These are phyloP conservation scores for Rhynchomys soricoides DNA, from an alignment of 2,113 vertebrate species.

Conservation along the genomic window DNA sequence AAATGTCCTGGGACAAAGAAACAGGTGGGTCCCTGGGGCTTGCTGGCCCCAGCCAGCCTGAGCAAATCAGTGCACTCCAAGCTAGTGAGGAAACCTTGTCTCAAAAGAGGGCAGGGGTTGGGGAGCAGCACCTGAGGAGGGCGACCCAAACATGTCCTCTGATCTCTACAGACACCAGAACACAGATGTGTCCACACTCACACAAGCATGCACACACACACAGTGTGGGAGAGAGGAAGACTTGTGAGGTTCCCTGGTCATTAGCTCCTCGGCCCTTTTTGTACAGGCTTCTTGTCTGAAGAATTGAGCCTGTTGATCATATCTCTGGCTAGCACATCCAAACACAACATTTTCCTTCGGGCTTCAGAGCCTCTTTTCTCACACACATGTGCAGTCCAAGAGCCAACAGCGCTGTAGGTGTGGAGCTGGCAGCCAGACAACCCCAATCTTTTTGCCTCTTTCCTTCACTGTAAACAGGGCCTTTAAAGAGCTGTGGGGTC, in stretches of 20 bases:
- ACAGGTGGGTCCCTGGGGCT: background rate
- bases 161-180: background rate
- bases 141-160: background rate
- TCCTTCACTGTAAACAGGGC: constrained; percentile 80
- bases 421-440: constrained; percentile 79
- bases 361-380: constrained; percentile 72
- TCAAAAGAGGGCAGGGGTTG: background rate
- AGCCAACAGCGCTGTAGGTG: constrained; percentile 79
- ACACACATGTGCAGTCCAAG: constrained; percentile 79
- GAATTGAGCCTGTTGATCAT: constrained; percentile 47
- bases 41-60: background rate
- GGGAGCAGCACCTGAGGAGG: background rate
- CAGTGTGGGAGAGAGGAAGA: background rate
- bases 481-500: constrained; percentile 83
- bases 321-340: constrained; percentile 66
- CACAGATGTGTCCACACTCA: background rate
- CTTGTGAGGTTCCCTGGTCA: background rate
- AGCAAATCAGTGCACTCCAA: background rate
- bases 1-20: background rate
- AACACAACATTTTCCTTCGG: constrained; percentile 79
- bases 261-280: constrained; percentile 46
- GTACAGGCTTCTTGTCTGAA: constrained; percentile 78
- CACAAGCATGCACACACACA: no score
- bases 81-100: background rate
- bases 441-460: constrained; percentile 82